Evolutionary conservation across 2,113 vertebrate species (phyloP), one percentile per base, ranked within the genome.

Genomic region (Argyrosomus japonicus): DNA sequence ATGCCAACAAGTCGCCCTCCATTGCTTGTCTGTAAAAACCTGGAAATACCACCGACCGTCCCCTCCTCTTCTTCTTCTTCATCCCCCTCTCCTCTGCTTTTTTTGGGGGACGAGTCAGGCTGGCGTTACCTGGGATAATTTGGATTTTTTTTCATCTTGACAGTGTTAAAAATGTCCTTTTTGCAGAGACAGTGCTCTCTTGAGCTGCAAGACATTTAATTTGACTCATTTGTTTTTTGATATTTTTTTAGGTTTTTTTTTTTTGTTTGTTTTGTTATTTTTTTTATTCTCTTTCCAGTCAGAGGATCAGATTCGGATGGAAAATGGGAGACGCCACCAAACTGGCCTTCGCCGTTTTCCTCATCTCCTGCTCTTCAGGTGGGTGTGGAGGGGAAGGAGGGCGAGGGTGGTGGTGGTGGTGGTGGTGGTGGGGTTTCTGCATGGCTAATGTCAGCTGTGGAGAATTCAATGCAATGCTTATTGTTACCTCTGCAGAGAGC

Each of bases 321-420:
- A 99, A 97, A 95, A 99, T 99, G 98, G 98, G 98, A 97, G 97
- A 97, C 94, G 98, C 97, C 93, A 98, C 97, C 81, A 99, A 99
- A 95, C 96, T 99, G 95, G 98, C 97, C 91, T 97, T 99, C 54
- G 98, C 98, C 81, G 98, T 99, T 91, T 97, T 99, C 96, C 98
- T 99, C 93, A 97, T 99, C 96, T 99, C 98, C 72, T 99, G 97
- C 83, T 99, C 98, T 91, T 99, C 98, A 97, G 98, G 98, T 99
- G 95, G 95, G 98, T 96, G 84, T 85, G 90, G 56, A 40, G 82
- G 69, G 77, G 63, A 32, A 82, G 72, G 77, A 63, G 29, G 48
- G 21, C 5, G 32, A 7, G 6, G 98, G 69, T 73, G 57, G 29
- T 81, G 72, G 77, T 63, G 29, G 36, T 17, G 70, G 69, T 75